Evolutionary conservation across 2,797 vertebrate genomes (phyloP).

Genomic region (Chanos chanos): DNA sequence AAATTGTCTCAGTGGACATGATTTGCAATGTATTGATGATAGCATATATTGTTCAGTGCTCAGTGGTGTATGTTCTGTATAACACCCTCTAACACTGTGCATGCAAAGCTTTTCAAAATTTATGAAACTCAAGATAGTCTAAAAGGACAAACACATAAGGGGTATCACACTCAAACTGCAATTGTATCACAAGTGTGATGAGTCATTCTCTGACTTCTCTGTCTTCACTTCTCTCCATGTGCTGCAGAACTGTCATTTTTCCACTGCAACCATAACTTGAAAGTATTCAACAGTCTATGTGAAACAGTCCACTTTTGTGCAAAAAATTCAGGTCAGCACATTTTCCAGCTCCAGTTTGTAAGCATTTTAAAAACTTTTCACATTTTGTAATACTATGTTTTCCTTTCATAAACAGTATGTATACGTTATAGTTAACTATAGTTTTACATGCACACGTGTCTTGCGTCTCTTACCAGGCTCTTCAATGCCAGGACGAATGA

Average conservation of each 20-base stretch:
- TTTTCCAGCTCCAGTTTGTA: too few species aligned
- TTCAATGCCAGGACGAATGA: constrained; percentile 70
- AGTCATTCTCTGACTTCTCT: not conserved
- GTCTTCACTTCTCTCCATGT: not conserved
- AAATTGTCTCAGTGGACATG: too few species aligned
- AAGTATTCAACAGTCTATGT: not conserved
- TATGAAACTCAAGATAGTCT: not conserved
- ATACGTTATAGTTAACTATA: too few species aligned
- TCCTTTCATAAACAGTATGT: too few species aligned
- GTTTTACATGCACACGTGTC: not conserved
- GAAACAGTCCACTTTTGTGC: not conserved
- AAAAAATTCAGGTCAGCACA: too few species aligned
- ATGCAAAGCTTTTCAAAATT: not conserved
- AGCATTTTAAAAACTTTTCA: too few species aligned
- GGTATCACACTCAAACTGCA: not conserved
- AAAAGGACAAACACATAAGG: not conserved
- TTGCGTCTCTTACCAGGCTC: constrained; percentile 58
- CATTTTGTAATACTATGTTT: not conserved
- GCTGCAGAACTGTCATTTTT: constrained; percentile 9
- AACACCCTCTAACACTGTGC: too few species aligned
- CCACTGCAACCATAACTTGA: too few species aligned
- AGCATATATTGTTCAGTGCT: too few species aligned
- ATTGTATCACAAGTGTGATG: not conserved
- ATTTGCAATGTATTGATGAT: too few species aligned
- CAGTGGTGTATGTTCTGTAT: too few species aligned